Conservation (phyloP, 2,113 vertebrate genomes). For the Pandion haliaetus region DNA sequence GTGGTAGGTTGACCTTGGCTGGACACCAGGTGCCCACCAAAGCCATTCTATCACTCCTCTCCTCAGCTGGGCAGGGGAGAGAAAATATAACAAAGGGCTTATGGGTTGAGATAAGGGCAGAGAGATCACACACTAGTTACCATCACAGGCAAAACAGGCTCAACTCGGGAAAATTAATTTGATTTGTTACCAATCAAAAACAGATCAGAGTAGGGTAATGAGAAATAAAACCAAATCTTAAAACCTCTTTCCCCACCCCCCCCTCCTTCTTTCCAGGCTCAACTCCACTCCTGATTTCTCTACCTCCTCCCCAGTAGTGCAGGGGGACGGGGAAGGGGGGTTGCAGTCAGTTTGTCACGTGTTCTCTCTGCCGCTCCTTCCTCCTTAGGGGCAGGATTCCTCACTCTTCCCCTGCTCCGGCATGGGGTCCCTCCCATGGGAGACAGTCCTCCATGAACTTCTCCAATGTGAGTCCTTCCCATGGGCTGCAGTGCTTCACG, state of each 20-base stretch:
- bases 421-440: background rate
- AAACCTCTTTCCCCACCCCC: background rate
- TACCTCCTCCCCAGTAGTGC: too few relatives aligned
- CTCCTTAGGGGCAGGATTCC: background rate
- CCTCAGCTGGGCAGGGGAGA: background rate
- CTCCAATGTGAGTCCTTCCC: background rate
- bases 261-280: background rate
- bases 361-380: background rate
- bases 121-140: background rate
- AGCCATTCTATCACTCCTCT: background rate
- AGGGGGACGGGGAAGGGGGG: too few relatives aligned
- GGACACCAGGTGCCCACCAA: background rate
- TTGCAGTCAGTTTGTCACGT: background rate
- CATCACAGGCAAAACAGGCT: background rate
- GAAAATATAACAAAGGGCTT: background rate
- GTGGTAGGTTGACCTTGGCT: background rate
- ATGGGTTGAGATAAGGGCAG: background rate
- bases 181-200: background rate
- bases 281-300: background rate
- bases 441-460: background rate
- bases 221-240: background rate
- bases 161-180: background rate
- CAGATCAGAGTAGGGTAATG: background rate
- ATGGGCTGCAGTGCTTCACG: too few relatives aligned
- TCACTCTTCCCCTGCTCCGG: background rate